Evolutionary conservation across 2,797 vertebrate species (phyloP), one percentile per base, ranked within the genome.

Genomic region (Gambusia yucatana): DNA sequence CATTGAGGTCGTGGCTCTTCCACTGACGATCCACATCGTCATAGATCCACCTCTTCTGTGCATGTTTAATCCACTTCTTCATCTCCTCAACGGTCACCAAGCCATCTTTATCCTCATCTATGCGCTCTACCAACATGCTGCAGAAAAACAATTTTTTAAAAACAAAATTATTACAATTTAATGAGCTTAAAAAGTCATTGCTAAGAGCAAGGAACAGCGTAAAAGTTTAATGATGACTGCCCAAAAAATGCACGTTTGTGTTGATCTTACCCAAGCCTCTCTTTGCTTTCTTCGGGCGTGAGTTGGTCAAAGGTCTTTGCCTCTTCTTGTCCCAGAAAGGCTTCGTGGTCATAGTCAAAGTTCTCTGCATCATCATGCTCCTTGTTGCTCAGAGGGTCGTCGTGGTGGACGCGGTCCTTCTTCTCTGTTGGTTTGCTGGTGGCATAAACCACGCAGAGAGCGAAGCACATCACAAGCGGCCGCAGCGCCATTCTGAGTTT

Each of bases 311-410:
- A 99, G 4, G 96, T 97, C 89, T 99, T 99, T 73, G 98, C 97
- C 76, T 99, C 98, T 0, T 99, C 98, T 0, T 98, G 97, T 9
- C 98, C 98, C 48, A 99, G 94, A 89, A 99, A 99, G 14, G 98
- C 98, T 55, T 99, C 98, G 0, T 99, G 98, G 93, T 99, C 98
- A n/a, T 99, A 99, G 86, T 99, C 98, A 75, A 99, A 99, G 92
- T 87, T 97, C 82, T 98, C 96, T 0, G 90, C 85, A 11, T 99
- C 98, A 0, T 98, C 95, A 0, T 99, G 98, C 47, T 96, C 94
- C 76, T 95, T 95, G 87, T 97, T 93, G 4, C 98, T 99, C 33
- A 99, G 97, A 25, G 96, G 97, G 0, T 96, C 90, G 3, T 99
- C 98, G 0, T 98, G 98, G 88, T 98, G 97, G 14, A 99, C 90